These are phyloP conservation scores for Ichneumoninae sp. DNA, from an alignment of 2,888 invertebrate species.

Conservation along the genomic window DNA sequence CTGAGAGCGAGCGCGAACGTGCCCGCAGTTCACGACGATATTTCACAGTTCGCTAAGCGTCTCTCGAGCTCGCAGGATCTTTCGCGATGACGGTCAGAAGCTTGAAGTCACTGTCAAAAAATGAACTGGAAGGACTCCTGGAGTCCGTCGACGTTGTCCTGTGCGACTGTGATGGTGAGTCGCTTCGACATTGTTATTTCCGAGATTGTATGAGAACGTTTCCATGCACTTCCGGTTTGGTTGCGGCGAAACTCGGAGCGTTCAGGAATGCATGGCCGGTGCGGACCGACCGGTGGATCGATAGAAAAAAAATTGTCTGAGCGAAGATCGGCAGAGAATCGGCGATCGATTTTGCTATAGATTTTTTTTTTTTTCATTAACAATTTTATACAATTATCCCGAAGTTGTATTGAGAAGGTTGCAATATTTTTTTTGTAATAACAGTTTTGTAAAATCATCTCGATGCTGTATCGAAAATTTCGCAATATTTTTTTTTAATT, in stretches of 20 bases:
- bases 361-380: no score
- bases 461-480: no score
- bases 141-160: slow-evolving; percentile 92
- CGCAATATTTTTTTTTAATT: no score
- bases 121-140: slow-evolving; percentile 88
- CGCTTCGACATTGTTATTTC: neutral
- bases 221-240: neutral
- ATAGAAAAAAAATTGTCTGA: neutral
- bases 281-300: neutral
- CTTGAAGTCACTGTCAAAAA: slow-evolving; percentile 86
- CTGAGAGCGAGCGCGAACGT: slow-evolving; percentile 17
- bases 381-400: no score
- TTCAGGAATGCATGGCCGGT: neutral
- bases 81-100: slow-evolving; percentile 81
- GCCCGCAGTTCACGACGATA: neutral
- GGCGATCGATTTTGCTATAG: no score
- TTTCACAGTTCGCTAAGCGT: neutral
- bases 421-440: no score
- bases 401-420: no score
- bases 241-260: neutral
- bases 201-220: neutral
- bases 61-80: neutral
- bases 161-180: slow-evolving; percentile 94
- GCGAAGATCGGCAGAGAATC: neutral
- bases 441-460: no score